Evolutionary conservation across 2,797 vertebrate species (phyloP), one percentile per base, ranked within the genome.

Genomic region (Cuniculus paca): DNA sequence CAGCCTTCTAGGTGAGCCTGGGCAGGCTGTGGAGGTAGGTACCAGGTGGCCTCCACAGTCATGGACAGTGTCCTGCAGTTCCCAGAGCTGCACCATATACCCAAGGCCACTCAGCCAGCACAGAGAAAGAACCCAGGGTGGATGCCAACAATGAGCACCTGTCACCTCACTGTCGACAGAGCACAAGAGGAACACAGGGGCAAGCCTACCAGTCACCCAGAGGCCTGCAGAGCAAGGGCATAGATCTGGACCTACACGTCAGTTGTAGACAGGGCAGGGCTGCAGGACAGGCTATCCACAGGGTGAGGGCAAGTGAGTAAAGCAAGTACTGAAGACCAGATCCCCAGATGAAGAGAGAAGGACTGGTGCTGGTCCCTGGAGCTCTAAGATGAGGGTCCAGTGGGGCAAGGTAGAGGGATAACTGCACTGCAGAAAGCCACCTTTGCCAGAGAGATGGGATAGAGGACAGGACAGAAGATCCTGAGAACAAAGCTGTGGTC

Each of bases 391-490:
- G 16, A n/a, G 56, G 74, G 34, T 28, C n/a, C 45, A 13, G 60
- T 26, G 58, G 4, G 48, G 56, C 78, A 63, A 16, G 2, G 10
- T 0, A 12, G 14, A 13, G 34, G 6, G 45, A 0, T 1, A 13
- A 58, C 26, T 52, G 31, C 36, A 5, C 26, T 75, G 14, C 20
- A 63, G n/a, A 93, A 79, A 68, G 34, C 17, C 56, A 31, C 36
- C 31, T 42, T 6, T 90, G 50, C 48, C 50, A 52, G 54, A 90
- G 74, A 63, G 22, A 68, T 12, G 26, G 48, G 42, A 50, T 8
- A 17, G 7, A 54, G 31, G 14, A 36, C 20, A 10, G 17, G 45
- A 14, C 58, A 52, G 16, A 52, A 45, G 20, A 6, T 11, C 68
- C 1, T 20, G 36, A 82, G 8, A 72, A 70, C 65, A 52, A 52